Conservation (phyloP, 2,113 vertebrate species). For the Myxocyprinus asiaticus region DNA sequence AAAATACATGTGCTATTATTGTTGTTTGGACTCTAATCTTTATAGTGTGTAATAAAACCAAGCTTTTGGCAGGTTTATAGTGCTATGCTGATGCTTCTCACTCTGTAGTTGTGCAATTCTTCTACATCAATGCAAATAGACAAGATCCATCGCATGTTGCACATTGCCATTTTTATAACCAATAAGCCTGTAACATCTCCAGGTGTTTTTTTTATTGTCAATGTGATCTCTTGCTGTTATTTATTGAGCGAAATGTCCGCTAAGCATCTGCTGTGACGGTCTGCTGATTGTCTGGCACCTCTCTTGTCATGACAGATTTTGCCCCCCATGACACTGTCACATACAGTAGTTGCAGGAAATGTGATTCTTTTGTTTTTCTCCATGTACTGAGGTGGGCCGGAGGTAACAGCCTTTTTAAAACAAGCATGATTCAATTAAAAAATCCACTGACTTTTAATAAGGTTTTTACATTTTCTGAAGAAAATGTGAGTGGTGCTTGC, state of each 20-base stretch:
- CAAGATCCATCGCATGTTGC: not conserved
- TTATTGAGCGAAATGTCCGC: not conserved
- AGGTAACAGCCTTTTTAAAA: too few species aligned
- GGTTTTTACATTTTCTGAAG: too few species aligned
- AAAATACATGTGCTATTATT: conserved; percentile 1
- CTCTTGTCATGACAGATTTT: conserved; percentile 4
- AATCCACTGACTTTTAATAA: too few species aligned
- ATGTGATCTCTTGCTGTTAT: too few species aligned
- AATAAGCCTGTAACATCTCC: not conserved
- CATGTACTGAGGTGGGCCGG: too few species aligned
- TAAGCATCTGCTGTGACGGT: conserved; percentile 15
- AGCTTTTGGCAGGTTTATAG: conserved; percentile 3
- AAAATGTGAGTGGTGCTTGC: too few species aligned
- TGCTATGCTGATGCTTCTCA: not conserved
- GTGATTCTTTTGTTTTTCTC: not conserved
- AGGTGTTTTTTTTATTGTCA: not conserved
- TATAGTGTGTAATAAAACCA: conserved; percentile 15
- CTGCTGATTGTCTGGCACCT: conserved; percentile 1
- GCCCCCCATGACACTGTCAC: not conserved
- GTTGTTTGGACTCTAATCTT: conserved; percentile 1
- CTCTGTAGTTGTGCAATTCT: not conserved
- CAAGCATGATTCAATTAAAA: too few species aligned
- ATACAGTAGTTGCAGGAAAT: not conserved
- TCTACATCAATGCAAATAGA: not conserved
- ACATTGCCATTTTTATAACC: too few species aligned